These are phyloP conservation scores for Lepeophtheirus nordmannii DNA, from an alignment of 2,888 invertebrate genomes.

Conservation along the genomic window DNA sequence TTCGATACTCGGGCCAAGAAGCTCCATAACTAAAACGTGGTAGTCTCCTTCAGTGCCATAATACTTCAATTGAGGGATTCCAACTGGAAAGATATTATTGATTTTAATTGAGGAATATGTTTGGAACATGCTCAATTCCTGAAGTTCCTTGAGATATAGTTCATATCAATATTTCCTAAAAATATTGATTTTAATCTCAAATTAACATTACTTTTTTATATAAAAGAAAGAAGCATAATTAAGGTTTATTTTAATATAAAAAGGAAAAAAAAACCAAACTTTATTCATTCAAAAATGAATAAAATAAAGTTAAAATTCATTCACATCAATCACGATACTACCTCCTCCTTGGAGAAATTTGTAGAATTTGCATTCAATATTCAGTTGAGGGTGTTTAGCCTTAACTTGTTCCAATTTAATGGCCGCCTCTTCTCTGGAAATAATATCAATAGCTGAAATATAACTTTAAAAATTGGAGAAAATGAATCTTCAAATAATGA, in stretches of 20 bases:
- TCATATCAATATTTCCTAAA: neutral
- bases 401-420: constrained; percentile 99
- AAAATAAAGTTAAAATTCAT: neutral
- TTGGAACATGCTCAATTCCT: neutral
- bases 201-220: neutral
- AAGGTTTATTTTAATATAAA: neutral
- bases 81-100: constrained; percentile 43
- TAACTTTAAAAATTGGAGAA: neutral
- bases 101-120: neutral
- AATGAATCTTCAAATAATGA: neutral
- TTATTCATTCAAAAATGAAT: neutral
- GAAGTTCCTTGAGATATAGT: neutral
- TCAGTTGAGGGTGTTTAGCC: constrained; percentile 96
- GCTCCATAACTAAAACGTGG: constrained; percentile 99
- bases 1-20: constrained; percentile 89
- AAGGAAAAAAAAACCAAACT: too few relatives aligned
- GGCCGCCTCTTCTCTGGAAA: constrained; percentile 47
- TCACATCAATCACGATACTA: neutral
- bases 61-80: constrained; percentile 93
- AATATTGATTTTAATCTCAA: neutral
- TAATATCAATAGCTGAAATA: constrained; percentile 18
- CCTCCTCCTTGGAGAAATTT: constrained; percentile 23
- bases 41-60: constrained; percentile 97
- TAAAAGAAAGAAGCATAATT: neutral
- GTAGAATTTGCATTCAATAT: constrained; percentile 96